Base-by-base conservation (phyloP, 2,888 invertebrate species). In the Agriopis marginaria region DNA sequence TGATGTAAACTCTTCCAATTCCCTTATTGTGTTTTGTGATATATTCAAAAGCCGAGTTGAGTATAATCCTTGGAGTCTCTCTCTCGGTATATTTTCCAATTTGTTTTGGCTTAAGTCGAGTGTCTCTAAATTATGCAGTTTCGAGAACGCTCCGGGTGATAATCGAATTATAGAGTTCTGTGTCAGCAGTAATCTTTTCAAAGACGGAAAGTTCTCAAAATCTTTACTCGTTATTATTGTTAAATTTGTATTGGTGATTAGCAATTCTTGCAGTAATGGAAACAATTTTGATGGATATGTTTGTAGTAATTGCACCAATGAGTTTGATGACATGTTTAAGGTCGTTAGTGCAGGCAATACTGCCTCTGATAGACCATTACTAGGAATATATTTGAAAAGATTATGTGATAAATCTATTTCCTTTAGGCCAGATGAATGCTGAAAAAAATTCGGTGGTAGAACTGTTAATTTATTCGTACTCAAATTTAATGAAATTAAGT, bases 271-370 rank as follows among this genome's bases (percentile, higher is more conserved):
- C n/a, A 98, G 92, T n/a, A 96, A 94, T 3, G 97, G 96, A 90
- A 97, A 97, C 79, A 96, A 95, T 79, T 96, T 96, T 50, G 96
- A 95, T 68, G 96, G 95, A 79, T 96, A 95, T 82, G 96, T 95
- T 79, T 97, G 97, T 83, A 97, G 96, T 75, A 98, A 96, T 80
- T 96, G 96, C 32, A 96, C 95, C 67, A 98, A 93, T 0, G 97
- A 97, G 90, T 98, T 98, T 3, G 96, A 96, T 9, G 98, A 97
- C 80, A 98, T 94, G 85, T 98, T 98, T 5, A 98, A 91, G 93
- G 96, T 96, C 11, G 95, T 95, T 0, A 98, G 89, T 5, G 95
- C 96, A 0, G 97, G 97, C 54, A 97, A 91, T 61, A 97, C 96
- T 56, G 96, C 95, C 77, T 96, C 96, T 0, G 97, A 97, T 42